Evolutionary conservation across 2,113 vertebrate genomes (phyloP), one percentile per base, ranked within the genome.

Genomic region (Pipra filicauda): DNA sequence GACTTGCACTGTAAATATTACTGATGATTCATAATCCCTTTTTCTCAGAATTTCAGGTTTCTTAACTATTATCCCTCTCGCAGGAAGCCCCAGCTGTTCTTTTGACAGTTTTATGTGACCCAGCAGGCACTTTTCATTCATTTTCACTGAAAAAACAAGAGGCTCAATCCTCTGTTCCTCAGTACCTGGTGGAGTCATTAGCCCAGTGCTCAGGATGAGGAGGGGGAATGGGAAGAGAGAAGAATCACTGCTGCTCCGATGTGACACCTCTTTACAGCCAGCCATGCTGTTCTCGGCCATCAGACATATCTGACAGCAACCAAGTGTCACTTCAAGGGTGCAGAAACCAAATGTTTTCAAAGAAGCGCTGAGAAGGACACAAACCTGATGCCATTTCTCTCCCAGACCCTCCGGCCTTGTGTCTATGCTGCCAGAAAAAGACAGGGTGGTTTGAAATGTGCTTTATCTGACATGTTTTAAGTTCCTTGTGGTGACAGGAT

Each of bases 21-120:
- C 72, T 77, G 75, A 37, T 90, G 90, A 96, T 94, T 94, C 96
- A 93, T 95, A 90, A 97, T 85, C 51, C 71, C 19, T 26, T 96
- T 88, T 91, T 62, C 82, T 90, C 75, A 70, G 87, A 93, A 91
- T 91, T 95, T 95, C 85, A 91, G 74, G 82, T 94, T 95, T 77
- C 88, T 83, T 95, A 95, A 91, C 95, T 94, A 87, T 94, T 93
- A 95, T 96, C 85, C 88, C 73, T 94, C 88, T 95, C 31, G 0
- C 83, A 74, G 54, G 86, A 95, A 95, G 83, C 82, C 85, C 59
- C 0, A 3, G 59, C 82, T 92, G 92, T 74, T 94, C 93, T 88
- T 95, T 74, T 91, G 79, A 77, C 93, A 94, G 95, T 85, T 96
- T 96, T 92, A 88, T 93, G 90, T 88, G 95, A 74, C 95, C 93